Percentiles rank a stretch among this genome's conserved stretches.
phyloP scores from a whole-genome alignment of 2,113 vertebrate species.

The Hoplias malabaricus region DNA sequence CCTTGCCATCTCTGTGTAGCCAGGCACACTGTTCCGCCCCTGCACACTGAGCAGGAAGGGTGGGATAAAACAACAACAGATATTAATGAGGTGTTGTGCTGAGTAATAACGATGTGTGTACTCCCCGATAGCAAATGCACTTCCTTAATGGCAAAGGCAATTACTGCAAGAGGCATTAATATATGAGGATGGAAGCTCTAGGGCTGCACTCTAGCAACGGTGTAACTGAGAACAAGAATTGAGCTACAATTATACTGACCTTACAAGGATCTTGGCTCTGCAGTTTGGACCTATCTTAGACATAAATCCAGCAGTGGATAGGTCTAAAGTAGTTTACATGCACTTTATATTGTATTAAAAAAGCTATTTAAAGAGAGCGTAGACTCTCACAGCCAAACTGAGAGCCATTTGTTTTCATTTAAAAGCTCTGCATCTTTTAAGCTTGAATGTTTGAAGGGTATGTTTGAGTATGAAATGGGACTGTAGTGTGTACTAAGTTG shows the following conservation, averaged over 20 bases:
- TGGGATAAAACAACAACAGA: conserved; percentile 70
- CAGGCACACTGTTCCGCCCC: conserved; percentile 57
- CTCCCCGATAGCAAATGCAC: conserved; percentile 79
- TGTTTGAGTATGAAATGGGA: too few species aligned
- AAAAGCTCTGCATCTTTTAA: too few species aligned
- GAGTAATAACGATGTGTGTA: conserved; percentile 73
- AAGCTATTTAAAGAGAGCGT: too few species aligned
- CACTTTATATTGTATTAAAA: too few species aligned
- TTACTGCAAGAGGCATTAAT: conserved; percentile 77
- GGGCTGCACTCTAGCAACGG: conserved; percentile 58
- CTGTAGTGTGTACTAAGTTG: too few species aligned
- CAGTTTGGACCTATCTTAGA: neutral
- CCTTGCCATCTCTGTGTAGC: conserved; percentile 69
- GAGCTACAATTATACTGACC: neutral
- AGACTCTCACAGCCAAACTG: too few species aligned
- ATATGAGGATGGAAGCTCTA: conserved; percentile 62
- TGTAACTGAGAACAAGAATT: neutral
- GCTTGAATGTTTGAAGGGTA: too few species aligned
- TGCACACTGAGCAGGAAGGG: conserved; percentile 46
- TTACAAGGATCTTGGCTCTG: neutral
- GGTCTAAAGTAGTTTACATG: too few species aligned
- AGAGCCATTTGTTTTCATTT: too few species aligned
- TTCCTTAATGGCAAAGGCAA: conserved; percentile 81
- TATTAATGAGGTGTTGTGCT: conserved; percentile 80
- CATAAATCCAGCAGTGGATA: neutral